phyloP scores from a whole-genome alignment of 2,888 invertebrate species.

The Yponomeuta sedellus region DNA sequence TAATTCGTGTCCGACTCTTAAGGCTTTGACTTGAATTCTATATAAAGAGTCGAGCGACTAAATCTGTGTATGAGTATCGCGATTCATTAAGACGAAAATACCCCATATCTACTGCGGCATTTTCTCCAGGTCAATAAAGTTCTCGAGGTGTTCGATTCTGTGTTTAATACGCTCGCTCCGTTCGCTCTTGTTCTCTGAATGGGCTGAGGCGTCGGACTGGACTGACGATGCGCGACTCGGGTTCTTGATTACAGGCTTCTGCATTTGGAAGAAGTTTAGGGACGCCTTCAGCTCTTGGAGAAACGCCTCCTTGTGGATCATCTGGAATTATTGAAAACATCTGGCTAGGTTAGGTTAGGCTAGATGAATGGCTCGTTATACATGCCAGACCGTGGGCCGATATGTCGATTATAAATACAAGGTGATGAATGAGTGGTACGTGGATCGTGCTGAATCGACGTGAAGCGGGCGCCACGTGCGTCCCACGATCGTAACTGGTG shows the following conservation, averaged over 20 bases:
- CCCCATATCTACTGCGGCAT: not conserved
- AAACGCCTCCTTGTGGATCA: slow-evolving; percentile 73
- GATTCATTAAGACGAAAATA: too few relatives aligned
- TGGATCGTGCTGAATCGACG: too few relatives aligned
- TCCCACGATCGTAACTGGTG: too few relatives aligned
- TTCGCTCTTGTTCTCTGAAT: not conserved
- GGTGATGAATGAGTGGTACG: too few relatives aligned
- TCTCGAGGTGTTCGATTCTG: not conserved
- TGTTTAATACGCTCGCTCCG: not conserved
- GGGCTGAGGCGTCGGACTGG: not conserved
- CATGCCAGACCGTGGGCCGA: too few relatives aligned
- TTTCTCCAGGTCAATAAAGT: slow-evolving; percentile 13
- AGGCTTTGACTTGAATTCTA: too few relatives aligned
- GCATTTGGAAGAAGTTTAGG: slow-evolving; percentile 59
- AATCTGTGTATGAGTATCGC: too few relatives aligned
- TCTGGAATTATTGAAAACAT: slow-evolving; percentile 45
- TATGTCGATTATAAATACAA: too few relatives aligned
- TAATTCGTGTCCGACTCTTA: too few relatives aligned
- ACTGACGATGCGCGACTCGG: slow-evolving; percentile 57
- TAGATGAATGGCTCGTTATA: too few relatives aligned
- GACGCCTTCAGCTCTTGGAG: slow-evolving; percentile 68
- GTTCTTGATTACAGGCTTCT: slow-evolving; percentile 61
- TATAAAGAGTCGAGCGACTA: too few relatives aligned
- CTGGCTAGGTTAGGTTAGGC: not conserved
- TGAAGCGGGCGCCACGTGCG: too few relatives aligned